A percentile compares a stretch with the other conserved stretches of the same genome.
Conservation (phyloP, 2,888 invertebrate species). For the Eilema griseolum region DNA sequence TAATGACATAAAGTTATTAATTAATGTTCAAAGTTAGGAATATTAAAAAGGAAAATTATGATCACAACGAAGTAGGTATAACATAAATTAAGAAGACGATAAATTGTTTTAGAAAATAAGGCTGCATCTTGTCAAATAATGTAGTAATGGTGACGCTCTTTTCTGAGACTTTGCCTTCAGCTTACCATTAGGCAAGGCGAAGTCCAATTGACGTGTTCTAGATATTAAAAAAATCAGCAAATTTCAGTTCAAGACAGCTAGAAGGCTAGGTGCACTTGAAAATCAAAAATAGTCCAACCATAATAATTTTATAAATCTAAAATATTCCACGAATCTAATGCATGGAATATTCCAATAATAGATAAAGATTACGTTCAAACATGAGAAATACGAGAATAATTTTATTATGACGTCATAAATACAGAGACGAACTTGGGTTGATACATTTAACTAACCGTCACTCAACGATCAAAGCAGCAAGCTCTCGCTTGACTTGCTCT, state of each 20-base stretch:
- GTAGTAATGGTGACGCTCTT: too few species aligned
- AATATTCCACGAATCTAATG: constrained; percentile 7
- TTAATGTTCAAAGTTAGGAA: not conserved
- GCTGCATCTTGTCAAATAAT: too few species aligned
- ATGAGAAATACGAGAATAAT: not conserved
- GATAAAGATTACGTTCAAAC: not conserved
- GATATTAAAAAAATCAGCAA: too few species aligned
- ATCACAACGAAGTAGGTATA: not conserved
- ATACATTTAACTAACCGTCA: not conserved
- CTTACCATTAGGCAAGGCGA: too few species aligned
- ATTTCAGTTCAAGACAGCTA: too few species aligned
- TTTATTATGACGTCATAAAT: not conserved
- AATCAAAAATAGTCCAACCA: constrained; percentile 4
- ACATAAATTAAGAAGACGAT: not conserved
- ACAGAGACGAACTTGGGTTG: not conserved
- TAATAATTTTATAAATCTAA: constrained; percentile 7
- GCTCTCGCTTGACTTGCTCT: not conserved
- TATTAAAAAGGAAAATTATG: not conserved
- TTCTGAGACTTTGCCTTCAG: too few species aligned
- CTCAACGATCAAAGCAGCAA: not conserved
- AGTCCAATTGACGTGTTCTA: too few species aligned
- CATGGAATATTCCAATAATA: constrained; percentile 4
- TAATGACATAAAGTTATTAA: not conserved
- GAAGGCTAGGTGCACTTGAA: not conserved
- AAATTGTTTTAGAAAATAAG: not conserved